phyloP scores from a whole-genome alignment of 2,113 vertebrate species.

The Triplophysa rosa region DNA sequence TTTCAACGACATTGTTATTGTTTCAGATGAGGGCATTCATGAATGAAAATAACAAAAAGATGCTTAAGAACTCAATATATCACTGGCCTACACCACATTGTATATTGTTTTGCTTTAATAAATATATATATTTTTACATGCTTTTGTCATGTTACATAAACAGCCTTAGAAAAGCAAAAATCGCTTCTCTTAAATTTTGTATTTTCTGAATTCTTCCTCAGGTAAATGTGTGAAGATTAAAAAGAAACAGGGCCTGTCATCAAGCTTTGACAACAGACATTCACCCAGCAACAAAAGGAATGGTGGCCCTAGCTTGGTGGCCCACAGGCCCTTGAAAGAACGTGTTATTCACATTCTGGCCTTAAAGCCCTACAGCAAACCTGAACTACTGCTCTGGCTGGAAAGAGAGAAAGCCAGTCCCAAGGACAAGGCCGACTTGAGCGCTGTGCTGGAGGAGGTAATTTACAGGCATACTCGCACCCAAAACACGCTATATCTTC shows the following conservation, averaged over 20 bases:
- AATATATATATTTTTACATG: too few relatives aligned
- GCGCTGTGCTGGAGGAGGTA: conserved; percentile 76
- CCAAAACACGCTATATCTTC: neutral
- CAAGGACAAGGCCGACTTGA: conserved; percentile 71
- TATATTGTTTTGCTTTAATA: too few relatives aligned
- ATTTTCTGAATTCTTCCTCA: conserved; percentile 31
- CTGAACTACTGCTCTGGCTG: conserved; percentile 73
- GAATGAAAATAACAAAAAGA: too few relatives aligned
- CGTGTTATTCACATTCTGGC: conserved; percentile 74
- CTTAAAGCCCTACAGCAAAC: conserved; percentile 74
- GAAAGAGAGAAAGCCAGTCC: conserved; percentile 68
- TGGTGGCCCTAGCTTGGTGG: conserved; percentile 62
- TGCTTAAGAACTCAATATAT: too few relatives aligned
- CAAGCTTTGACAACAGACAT: conserved; percentile 65
- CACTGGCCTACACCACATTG: too few relatives aligned
- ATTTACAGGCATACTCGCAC: conserved; percentile 41
- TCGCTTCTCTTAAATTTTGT: too few relatives aligned
- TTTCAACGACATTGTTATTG: too few relatives aligned
- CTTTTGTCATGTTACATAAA: too few relatives aligned
- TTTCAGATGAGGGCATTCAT: too few relatives aligned
- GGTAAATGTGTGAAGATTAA: conserved; percentile 75
- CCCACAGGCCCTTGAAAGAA: conserved; percentile 70
- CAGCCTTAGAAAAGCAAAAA: too few relatives aligned
- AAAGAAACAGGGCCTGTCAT: conserved; percentile 62
- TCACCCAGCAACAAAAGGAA: conserved; percentile 74